phyloP scores from a whole-genome alignment of 2,113 vertebrate genomes.

The Leiothrix lutea region DNA sequence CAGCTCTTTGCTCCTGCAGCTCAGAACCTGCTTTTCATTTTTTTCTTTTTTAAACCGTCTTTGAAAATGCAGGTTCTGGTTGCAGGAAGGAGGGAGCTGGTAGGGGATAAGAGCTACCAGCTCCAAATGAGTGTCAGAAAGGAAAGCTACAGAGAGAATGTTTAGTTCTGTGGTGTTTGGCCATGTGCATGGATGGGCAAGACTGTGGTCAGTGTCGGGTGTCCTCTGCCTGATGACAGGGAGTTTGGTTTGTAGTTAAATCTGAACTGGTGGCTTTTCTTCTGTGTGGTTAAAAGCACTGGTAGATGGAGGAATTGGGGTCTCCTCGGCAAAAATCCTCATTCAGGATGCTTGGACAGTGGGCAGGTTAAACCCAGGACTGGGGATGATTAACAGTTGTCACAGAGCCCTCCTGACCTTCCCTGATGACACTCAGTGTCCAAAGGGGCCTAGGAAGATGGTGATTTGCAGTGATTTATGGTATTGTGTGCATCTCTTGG shows the following conservation, averaged over 20 bases:
- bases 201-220: neutral
- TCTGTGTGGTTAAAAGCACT: neutral
- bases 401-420: neutral
- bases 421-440: rapidly evolving
- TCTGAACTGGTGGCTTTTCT: neutral
- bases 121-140: neutral
- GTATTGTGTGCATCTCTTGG: neutral
- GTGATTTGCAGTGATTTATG: no score
- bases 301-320: neutral
- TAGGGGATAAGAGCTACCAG: neutral
- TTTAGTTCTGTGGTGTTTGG: neutral
- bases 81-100: neutral
- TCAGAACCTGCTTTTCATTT: constrained; percentile 1
- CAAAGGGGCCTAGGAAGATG: rapidly evolving
- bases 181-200: rapidly evolving
- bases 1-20: neutral
- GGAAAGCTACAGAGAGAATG: neutral
- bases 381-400: neutral
- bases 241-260: neutral
- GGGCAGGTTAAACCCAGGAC: neutral
- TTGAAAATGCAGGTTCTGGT: neutral
- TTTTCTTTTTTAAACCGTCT: neutral
- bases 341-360: neutral
- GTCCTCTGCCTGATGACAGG: neutral
- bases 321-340: neutral